phyloP scores from a whole-genome alignment of 2,888 invertebrate species.

The Watsonalla binaria region DNA sequence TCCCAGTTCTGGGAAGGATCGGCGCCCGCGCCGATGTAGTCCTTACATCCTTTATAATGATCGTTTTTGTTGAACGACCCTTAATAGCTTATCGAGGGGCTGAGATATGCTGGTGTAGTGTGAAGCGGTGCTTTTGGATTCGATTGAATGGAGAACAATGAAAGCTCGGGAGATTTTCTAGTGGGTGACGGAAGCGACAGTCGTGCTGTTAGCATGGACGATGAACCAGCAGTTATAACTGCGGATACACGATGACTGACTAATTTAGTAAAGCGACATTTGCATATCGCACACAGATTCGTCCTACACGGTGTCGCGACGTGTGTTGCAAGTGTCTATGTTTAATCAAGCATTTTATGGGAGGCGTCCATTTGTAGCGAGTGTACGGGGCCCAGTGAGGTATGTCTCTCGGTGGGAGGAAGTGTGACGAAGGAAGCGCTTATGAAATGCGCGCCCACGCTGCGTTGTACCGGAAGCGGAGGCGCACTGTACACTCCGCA shows the following conservation, averaged over 20 bases:
- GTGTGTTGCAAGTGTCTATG: conserved; percentile 34
- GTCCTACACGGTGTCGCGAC: conserved; percentile 39
- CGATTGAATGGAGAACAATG: conserved; percentile 34
- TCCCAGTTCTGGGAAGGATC: conserved; percentile 72
- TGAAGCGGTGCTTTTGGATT: conserved; percentile 23
- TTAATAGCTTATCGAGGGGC: conserved; percentile 68
- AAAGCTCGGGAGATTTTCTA: conserved; percentile 28
- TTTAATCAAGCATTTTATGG: conserved; percentile 31
- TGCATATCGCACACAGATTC: conserved; percentile 42
- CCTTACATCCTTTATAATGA: conserved; percentile 75
- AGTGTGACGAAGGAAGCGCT: conserved; percentile 62
- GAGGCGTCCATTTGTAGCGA: conserved; percentile 26
- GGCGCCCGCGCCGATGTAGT: conserved; percentile 61
- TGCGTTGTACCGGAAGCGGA: conserved; percentile 57
- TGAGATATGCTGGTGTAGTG: conserved; percentile 48
- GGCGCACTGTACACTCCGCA: conserved; percentile 45
- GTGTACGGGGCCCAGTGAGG: conserved; percentile 18
- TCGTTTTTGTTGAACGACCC: conserved; percentile 67
- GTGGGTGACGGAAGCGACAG: conserved; percentile 35
- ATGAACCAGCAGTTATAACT: conserved; percentile 32
- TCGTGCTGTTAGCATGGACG: conserved; percentile 37
- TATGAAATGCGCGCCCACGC: conserved; percentile 66
- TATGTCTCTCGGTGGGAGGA: conserved; percentile 49
- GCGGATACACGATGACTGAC: conserved; percentile 45
- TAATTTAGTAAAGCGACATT: conserved; percentile 46